Conservation (phyloP, 1,140 invertebrate species). For the Ephestia elutella region DNA sequence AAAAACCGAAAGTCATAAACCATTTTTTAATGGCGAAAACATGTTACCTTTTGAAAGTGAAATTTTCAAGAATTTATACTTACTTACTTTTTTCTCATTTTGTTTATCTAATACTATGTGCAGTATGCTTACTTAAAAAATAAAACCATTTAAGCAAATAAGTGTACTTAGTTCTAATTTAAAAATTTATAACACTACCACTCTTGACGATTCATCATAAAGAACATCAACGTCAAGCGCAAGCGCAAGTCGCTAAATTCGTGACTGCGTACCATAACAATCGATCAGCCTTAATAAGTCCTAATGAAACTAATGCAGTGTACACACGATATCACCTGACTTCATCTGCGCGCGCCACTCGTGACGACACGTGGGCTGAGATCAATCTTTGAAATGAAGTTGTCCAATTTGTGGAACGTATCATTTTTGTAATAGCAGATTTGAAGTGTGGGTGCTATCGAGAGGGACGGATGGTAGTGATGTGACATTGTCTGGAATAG, state of each 20-base stretch:
- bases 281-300: slow-evolving; percentile 2
- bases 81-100: too few species aligned
- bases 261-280: background rate
- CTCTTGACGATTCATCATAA: too few species aligned
- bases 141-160: too few species aligned
- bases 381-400: slow-evolving; percentile 1
- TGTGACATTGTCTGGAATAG: background rate
- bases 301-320: background rate
- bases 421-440: background rate
- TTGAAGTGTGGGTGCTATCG: background rate
- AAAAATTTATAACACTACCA: too few species aligned
- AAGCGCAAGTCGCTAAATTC: background rate
- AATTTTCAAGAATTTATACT: too few species aligned
- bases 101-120: too few species aligned
- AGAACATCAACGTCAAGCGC: too few species aligned
- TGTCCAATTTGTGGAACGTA: background rate
- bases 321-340: background rate
- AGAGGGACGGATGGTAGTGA: background rate
- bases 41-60: too few species aligned
- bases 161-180: too few species aligned
- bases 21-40: too few species aligned
- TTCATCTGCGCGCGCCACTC: background rate
- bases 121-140: too few species aligned
- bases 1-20: too few species aligned
- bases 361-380: background rate